phyloP scores from a whole-genome alignment of 2,888 invertebrate genomes.

The Patella pellucida region DNA sequence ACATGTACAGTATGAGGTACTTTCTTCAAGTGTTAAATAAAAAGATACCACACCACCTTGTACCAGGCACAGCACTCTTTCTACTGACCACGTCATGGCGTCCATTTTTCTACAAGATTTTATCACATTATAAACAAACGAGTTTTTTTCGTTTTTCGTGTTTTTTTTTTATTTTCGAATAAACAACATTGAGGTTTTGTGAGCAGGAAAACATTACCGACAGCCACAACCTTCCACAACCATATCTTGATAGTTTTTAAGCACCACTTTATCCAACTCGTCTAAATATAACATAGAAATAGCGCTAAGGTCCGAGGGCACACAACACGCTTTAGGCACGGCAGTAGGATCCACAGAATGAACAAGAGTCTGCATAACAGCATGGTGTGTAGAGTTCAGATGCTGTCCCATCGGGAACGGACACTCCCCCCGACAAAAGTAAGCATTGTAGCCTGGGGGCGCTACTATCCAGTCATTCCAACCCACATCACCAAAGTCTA shows the following conservation, averaged over 20 bases:
- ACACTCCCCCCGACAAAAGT: slow-evolving; percentile 95
- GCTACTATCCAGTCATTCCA: slow-evolving; percentile 99
- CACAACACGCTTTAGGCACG: slow-evolving; percentile 97
- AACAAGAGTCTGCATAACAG: slow-evolving; percentile 96
- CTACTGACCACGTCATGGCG: no score
- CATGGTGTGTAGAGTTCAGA: slow-evolving; percentile 97
- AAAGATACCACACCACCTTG: no score
- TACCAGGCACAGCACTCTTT: no score
- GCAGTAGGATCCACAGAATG: slow-evolving; percentile 91
- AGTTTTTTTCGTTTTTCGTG: no score
- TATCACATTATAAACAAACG: no score
- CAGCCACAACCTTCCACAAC: slow-evolving; percentile 98
- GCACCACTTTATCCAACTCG: slow-evolving; percentile 92
- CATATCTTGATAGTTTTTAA: slow-evolving; percentile 99
- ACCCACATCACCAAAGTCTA: slow-evolving; percentile 95
- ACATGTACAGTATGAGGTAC: no score
- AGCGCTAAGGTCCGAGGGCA: slow-evolving; percentile 92
- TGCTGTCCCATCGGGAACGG: slow-evolving; percentile 93
- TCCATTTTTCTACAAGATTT: no score
- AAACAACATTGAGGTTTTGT: no score
- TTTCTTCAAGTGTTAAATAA: no score
- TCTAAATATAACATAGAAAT: slow-evolving; percentile 98
- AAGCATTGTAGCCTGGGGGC: slow-evolving; percentile 95
- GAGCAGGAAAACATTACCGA: slow-evolving; percentile 76
- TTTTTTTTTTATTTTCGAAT: no score